Evolutionary conservation across 2,888 invertebrate genomes (phyloP).

Genomic region (Andrena chrysosceles): DNA sequence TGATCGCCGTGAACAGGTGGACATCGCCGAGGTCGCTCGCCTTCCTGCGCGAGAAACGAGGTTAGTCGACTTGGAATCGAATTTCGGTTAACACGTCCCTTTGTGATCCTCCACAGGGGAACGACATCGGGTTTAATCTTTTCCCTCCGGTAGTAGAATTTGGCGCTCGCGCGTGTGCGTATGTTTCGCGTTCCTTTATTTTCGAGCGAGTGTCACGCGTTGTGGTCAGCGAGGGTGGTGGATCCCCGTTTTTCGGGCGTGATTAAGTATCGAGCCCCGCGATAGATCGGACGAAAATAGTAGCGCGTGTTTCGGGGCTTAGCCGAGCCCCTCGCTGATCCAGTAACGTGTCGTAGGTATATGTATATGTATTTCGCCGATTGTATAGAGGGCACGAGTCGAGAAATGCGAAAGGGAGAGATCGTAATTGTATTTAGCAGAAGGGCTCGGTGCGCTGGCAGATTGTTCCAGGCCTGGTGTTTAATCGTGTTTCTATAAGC

Average conservation of each 20-base stretch:
- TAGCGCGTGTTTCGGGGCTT: conserved; percentile 22
- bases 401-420: not conserved
- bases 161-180: conserved; percentile 6
- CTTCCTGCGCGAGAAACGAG: conserved; percentile 49
- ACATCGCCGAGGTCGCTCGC: conserved; percentile 42
- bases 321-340: not conserved
- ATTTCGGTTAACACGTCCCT: conserved; percentile 57
- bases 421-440: not conserved
- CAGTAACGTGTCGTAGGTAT: not conserved
- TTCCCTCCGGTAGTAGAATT: not conserved
- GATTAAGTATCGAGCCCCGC: conserved; percentile 7
- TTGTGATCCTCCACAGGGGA: conserved; percentile 24
- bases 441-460: not conserved
- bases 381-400: not conserved
- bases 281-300: conserved; percentile 48
- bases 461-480: not conserved
- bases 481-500: not conserved
- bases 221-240: conserved; percentile 4
- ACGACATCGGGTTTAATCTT: conserved; percentile 39
- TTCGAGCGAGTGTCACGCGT: not conserved
- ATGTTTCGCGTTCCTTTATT: not conserved
- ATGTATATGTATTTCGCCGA: not conserved
- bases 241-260: conserved; percentile 8
- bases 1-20: conserved; percentile 61
- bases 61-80: conserved; percentile 60